These are phyloP conservation scores for Carassius carassius DNA, from an alignment of 2,113 vertebrate species.

Conservation along the genomic window DNA sequence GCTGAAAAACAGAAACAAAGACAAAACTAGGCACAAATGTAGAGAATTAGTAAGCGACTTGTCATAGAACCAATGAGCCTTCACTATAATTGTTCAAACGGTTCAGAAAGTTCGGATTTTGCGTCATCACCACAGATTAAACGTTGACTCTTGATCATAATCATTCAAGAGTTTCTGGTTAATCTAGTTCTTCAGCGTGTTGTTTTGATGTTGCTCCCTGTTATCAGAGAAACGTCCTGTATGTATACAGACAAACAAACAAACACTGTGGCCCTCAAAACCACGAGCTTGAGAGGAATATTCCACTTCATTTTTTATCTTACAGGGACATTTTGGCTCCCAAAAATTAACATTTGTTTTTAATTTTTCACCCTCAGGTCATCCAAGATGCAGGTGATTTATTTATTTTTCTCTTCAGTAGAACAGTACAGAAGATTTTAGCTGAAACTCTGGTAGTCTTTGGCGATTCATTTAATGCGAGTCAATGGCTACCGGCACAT, in stretches of 20 bases:
- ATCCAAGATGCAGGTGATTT: too few relatives aligned
- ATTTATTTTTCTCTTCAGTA: too few relatives aligned
- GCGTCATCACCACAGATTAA: not conserved
- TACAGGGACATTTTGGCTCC: too few relatives aligned
- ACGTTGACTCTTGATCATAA: not conserved
- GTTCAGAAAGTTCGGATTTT: not conserved
- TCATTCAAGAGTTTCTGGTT: not conserved
- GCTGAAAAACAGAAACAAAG: conserved; percentile 68
- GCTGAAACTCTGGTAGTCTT: too few relatives aligned
- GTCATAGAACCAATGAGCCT: not conserved
- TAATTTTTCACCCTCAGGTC: too few relatives aligned
- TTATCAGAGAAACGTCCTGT: not conserved
- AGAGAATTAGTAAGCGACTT: not conserved
- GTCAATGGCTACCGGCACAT: not conserved
- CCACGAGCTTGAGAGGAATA: too few relatives aligned
- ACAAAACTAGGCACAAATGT: not conserved
- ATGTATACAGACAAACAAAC: not conserved
- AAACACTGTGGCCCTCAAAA: too few relatives aligned
- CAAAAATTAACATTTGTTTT: too few relatives aligned
- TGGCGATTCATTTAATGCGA: too few relatives aligned
- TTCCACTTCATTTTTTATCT: too few relatives aligned
- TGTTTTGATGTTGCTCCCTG: not conserved
- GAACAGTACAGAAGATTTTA: too few relatives aligned
- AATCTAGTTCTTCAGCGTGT: not conserved
- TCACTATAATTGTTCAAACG: not conserved